These are phyloP conservation scores for Parazoanthus darwini DNA, from an alignment of 92 coral and sea anemone species.

Conservation along the genomic window DNA sequence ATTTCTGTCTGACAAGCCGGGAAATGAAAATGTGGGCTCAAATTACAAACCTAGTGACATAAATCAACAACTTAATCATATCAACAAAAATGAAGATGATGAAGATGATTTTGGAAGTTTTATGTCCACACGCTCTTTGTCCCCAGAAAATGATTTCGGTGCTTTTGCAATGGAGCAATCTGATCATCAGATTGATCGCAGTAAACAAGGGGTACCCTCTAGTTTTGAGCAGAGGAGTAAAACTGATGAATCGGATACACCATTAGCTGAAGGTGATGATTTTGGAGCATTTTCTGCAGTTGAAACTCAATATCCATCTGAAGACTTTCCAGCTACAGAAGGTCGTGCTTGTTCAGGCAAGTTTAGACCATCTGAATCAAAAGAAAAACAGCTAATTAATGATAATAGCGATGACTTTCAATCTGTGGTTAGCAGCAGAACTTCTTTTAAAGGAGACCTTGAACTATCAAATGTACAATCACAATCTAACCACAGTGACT, in stretches of 20 bases:
- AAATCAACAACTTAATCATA: conserved; percentile 9
- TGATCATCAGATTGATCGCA: neutral
- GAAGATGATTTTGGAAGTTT: neutral
- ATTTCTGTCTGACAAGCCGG: neutral
- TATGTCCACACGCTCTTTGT: neutral
- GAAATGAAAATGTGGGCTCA: neutral
- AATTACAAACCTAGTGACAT: neutral
- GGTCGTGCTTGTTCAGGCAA: neutral
- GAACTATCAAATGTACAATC: neutral
- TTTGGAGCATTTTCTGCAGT: conserved; percentile 29
- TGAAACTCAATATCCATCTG: neutral
- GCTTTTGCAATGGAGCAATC: neutral
- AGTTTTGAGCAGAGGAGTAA: neutral
- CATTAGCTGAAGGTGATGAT: conserved; percentile 16
- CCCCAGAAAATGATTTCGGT: neutral
- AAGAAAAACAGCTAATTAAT: neutral
- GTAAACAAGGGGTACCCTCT: neutral
- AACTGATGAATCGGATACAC: neutral
- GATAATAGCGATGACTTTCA: neutral
- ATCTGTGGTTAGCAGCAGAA: neutral
- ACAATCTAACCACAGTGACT: neutral
- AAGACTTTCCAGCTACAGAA: neutral
- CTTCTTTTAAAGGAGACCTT: neutral
- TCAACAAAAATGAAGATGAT: neutral
- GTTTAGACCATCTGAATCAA: neutral